Evolutionary conservation across 2,797 vertebrate species (phyloP).

Genomic region (Rhodeus uyekii): DNA sequence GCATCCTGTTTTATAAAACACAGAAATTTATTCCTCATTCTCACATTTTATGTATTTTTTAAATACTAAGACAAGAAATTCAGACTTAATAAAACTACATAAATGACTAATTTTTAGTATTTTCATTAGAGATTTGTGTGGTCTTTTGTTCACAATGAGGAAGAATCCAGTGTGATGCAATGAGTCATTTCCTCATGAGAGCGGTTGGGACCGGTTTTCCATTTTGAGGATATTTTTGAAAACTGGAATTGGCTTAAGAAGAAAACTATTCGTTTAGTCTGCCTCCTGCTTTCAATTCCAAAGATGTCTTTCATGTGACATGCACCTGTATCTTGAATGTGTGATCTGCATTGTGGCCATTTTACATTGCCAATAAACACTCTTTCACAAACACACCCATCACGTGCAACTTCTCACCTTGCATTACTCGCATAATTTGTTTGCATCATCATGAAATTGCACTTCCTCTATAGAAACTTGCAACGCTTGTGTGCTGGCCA

Average conservation of each 20-base stretch:
- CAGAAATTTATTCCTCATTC: not conserved
- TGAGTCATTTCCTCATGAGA: constrained; percentile 62
- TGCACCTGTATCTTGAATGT: constrained; percentile 73
- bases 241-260: constrained; percentile 62
- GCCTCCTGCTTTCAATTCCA: constrained; percentile 51
- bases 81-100: constrained; percentile 20
- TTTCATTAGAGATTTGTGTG: not conserved
- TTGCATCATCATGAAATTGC: constrained; percentile 31
- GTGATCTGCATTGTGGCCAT: constrained; percentile 18
- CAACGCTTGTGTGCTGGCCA: not conserved
- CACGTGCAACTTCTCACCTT: not conserved
- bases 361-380: constrained; percentile 4
- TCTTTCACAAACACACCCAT: not conserved
- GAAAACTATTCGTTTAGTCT: constrained; percentile 70
- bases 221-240: constrained; percentile 64
- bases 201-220: constrained; percentile 43
- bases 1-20: not conserved
- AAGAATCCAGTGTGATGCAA: constrained; percentile 40
- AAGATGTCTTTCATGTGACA: constrained; percentile 48
- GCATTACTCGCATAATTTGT: not conserved
- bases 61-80: not conserved
- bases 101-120: not conserved
- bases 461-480: constrained; percentile 17
- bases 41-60: not conserved
- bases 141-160: not conserved